Conservation (phyloP, 2,888 invertebrate species). For the Lampropteryx suffumata region DNA sequence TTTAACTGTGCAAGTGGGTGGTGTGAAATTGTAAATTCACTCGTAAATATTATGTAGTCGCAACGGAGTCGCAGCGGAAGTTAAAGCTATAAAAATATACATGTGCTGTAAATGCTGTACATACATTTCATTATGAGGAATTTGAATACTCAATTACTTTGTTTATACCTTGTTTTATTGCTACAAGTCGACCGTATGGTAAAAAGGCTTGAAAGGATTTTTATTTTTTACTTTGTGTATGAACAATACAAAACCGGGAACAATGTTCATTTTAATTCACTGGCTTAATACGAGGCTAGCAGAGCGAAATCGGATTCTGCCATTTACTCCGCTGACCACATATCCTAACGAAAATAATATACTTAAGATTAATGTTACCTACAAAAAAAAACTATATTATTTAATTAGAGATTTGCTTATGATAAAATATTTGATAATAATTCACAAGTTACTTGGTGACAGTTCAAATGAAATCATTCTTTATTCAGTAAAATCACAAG, state of each 20-base stretch:
- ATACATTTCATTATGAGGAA: conserved; percentile 2
- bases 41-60: not conserved
- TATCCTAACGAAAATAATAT: conserved; percentile 25
- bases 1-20: not conserved
- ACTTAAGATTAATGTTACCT: no score
- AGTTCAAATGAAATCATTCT: no score
- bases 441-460: no score
- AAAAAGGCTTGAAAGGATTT: not conserved
- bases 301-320: conserved; percentile 23
- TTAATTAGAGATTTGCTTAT: no score
- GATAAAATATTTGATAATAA: no score
- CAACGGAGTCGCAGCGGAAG: not conserved
- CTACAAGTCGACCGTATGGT: not conserved
- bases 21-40: conserved; percentile 5
- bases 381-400: no score
- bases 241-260: conserved; percentile 25
- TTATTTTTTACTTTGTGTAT: conserved; percentile 1
- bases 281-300: conserved; percentile 20
- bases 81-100: conserved; percentile 9
- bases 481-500: no score
- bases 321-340: conserved; percentile 30
- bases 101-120: not conserved
- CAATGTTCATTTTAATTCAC: conserved; percentile 31
- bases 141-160: conserved; percentile 9
- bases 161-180: conserved; percentile 3